A percentile compares a stretch with the other conserved stretches of the same genome.
These are phyloP conservation scores for Sprattus sprattus DNA, from an alignment of 2,113 vertebrate genomes.

Conservation along the genomic window DNA sequence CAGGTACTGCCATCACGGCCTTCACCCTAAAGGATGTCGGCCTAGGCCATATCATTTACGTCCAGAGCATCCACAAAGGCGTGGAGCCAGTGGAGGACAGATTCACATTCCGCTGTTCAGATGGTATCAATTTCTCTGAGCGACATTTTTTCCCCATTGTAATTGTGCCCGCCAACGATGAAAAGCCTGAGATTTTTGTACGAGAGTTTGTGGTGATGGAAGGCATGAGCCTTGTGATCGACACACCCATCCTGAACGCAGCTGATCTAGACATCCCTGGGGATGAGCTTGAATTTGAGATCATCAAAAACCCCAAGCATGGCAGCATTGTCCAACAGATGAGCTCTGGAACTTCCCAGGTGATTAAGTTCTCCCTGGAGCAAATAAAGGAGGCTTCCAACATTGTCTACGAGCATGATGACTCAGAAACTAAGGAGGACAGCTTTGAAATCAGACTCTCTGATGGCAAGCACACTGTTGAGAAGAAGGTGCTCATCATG, in stretches of 20 bases:
- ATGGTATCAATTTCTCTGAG: slow-evolving; percentile 92
- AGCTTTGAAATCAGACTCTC: slow-evolving; percentile 85
- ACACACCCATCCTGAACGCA: slow-evolving; percentile 87
- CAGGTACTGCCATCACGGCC: slow-evolving; percentile 87
- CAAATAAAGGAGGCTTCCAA: slow-evolving; percentile 87
- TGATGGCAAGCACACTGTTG: slow-evolving; percentile 81
- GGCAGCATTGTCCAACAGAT: slow-evolving; percentile 85
- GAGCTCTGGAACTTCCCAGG: slow-evolving; percentile 78
- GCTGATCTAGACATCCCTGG: slow-evolving; percentile 83
- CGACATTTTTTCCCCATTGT: slow-evolving; percentile 85
- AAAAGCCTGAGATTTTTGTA: slow-evolving; percentile 86
- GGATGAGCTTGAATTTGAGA: slow-evolving; percentile 80
- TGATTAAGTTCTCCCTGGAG: slow-evolving; percentile 85
- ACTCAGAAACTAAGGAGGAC: slow-evolving; percentile 88
- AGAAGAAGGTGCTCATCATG: slow-evolving; percentile 79
- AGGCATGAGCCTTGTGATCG: slow-evolving; percentile 91
- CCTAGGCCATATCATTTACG: slow-evolving; percentile 86
- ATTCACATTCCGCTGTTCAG: slow-evolving; percentile 90
- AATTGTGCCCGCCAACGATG: slow-evolving; percentile 86
- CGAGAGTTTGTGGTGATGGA: slow-evolving; percentile 96
- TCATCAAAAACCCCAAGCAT: slow-evolving; percentile 79
- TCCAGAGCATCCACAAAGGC: slow-evolving; percentile 91
- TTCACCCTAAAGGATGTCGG: slow-evolving; percentile 90
- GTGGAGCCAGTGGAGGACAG: slow-evolving; percentile 92
- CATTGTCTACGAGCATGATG: slow-evolving; percentile 92